Percentiles rank a stretch among this genome's conserved stretches.
phyloP scores from a whole-genome alignment of 2,888 invertebrate species.

The Chrysopilus asiliformis region DNA sequence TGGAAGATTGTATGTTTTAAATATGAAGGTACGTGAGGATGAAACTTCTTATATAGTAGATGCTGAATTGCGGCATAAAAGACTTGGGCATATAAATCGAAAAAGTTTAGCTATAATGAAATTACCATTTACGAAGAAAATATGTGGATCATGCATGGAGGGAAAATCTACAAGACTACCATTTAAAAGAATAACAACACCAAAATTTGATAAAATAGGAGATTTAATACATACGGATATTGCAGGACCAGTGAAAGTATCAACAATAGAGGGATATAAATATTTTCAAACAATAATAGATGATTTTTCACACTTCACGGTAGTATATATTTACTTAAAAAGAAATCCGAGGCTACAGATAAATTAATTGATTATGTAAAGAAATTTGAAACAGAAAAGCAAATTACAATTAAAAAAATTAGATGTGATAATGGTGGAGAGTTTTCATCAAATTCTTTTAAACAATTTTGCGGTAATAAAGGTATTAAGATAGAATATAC shows the following conservation, averaged over 20 bases:
- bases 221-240: not conserved
- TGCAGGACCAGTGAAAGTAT: not conserved
- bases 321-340: conserved; percentile 13
- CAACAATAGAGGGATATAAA: not conserved
- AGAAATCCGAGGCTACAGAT: conserved; percentile 14
- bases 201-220: no score
- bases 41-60: no score
- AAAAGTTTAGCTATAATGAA: not conserved
- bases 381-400: conserved; percentile 14
- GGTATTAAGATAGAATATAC: conserved; percentile 15
- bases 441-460: conserved; percentile 13
- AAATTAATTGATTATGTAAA: conserved; percentile 15
- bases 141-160: not conserved
- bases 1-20: no score
- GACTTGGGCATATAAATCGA: not conserved
- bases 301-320: conserved; percentile 1
- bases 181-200: no score
- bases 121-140: not conserved
- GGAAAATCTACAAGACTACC: not conserved
- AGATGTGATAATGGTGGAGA: conserved; percentile 16
- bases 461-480: conserved; percentile 15
- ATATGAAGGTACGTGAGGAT: no score
- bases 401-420: conserved; percentile 12
- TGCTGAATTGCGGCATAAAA: not conserved
- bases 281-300: not conserved